Evolutionary conservation across 2,113 vertebrate species (phyloP), one percentile per base, ranked within the genome.

Genomic region (Pelecanus crispus): DNA sequence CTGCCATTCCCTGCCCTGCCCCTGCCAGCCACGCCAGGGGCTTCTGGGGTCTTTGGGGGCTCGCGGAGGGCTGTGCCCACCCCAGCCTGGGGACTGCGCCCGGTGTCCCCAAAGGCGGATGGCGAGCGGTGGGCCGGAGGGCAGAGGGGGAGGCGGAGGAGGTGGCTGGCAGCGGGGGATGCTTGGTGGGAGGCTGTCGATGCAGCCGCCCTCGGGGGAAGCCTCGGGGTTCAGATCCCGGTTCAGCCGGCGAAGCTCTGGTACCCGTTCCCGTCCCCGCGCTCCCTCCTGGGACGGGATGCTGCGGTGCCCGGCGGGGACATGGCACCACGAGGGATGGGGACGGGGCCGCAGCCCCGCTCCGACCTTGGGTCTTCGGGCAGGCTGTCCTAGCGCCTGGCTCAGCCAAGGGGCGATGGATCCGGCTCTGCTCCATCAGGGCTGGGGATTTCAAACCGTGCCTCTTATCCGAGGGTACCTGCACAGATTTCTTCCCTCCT

Each of bases 281-380:
- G 2, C 5, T 55, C 38, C 38, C 22, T 52, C 4, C 0, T 34
- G 45, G 59, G 56, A 58, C 0, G 0, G 52, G 18, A 31, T 17
- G 34, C 45, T 78, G 34, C 3, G 3, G 13, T 17, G 11, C 31
- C 26, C n/a, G 11, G n/a, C 0, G 2, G 36, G 72, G 20, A n/a
- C 29, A 20, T 11, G 22, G 50, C 17, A 79, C 20, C 28, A 1
- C 0, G 29, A 38, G 7, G 45, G 59, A 36, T 16, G 47, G 38
- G 71, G 79, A 22, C 0, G 0, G 34, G 22, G 9, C 34, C 25
- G 4, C 31, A 24, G 75, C 44, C 22, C 38, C 17, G 26, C 71
- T 44, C 72, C 4, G 25, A 42, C 82, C 80, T 59, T 38, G 61
- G 47, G 44, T 40, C 29, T 75, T 65, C 1, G 1, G 28, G 17